phyloP scores from a whole-genome alignment of 1,140 invertebrate genomes.

The Hermetia illucens region DNA sequence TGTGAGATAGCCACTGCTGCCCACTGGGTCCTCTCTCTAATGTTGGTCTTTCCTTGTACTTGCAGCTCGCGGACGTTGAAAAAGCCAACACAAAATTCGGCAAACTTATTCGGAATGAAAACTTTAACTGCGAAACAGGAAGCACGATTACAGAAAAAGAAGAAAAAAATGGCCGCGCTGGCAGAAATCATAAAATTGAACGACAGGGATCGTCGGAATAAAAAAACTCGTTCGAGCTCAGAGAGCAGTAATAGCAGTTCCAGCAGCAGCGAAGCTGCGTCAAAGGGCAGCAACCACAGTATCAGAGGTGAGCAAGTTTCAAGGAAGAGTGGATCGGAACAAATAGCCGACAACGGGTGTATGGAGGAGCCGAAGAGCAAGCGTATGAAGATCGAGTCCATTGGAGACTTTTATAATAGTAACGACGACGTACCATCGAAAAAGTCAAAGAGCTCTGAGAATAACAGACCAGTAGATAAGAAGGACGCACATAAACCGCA shows the following conservation, averaged over 20 bases:
- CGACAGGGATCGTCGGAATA: slow-evolving; percentile 34
- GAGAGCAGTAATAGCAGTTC: neutral
- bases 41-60: neutral
- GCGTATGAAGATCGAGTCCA: slow-evolving; percentile 17
- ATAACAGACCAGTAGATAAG: neutral
- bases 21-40: no score
- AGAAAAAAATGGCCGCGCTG: slow-evolving; percentile 44
- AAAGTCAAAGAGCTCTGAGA: neutral
- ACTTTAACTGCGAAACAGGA: slow-evolving; percentile 30
- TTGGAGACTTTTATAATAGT: no score
- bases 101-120: slow-evolving; percentile 2
- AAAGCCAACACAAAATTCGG: neutral
- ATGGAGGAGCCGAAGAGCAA: slow-evolving; percentile 17
- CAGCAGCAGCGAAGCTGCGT: slow-evolving; percentile 1
- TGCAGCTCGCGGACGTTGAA: neutral
- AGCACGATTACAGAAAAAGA: slow-evolving; percentile 43
- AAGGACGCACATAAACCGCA: neutral
- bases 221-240: slow-evolving; percentile 9
- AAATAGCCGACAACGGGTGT: no score
- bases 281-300: no score
- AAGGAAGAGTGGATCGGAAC: no score
- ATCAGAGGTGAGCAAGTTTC: no score
- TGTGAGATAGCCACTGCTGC: no score
- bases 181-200: slow-evolving; percentile 44
- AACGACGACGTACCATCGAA: neutral